These are phyloP conservation scores for Notoglanidium macrostoma DNA, from an alignment of 2,797 vertebrate species.

Conservation along the genomic window DNA sequence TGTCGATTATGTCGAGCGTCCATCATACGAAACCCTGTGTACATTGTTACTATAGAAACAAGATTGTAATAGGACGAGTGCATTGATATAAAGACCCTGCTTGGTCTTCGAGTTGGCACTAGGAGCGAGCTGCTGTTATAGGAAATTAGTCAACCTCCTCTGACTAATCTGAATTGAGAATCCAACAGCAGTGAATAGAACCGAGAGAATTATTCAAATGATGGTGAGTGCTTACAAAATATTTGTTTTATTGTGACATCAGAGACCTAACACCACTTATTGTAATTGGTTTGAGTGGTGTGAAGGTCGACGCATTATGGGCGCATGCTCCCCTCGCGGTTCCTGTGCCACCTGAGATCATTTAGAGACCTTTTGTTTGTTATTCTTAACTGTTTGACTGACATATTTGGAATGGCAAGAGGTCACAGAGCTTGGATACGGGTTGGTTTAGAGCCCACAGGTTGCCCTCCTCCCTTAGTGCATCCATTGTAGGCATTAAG, in stretches of 20 bases:
- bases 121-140: not conserved
- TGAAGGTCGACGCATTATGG: not conserved
- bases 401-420: slow-evolving; percentile 54
- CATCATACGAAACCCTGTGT: not conserved
- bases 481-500: slow-evolving; percentile 36
- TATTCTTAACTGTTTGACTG: slow-evolving; percentile 52
- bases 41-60: not conserved
- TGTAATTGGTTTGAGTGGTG: slow-evolving; percentile 33
- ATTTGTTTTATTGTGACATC: slow-evolving; percentile 25
- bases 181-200: not conserved
- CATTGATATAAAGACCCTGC: not conserved
- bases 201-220: not conserved
- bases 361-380: slow-evolving; percentile 47
- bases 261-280: slow-evolving; percentile 12
- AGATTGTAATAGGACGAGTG: not conserved
- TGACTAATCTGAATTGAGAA: not conserved
- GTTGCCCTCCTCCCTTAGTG: slow-evolving; percentile 36
- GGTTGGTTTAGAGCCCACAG: slow-evolving; percentile 47
- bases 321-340: not conserved
- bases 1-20: not conserved
- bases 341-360: slow-evolving; percentile 35
- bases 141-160: not conserved
- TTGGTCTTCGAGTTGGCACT: too few relatives aligned
- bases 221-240: not conserved
- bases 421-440: slow-evolving; percentile 50